Conservation (phyloP, 2,888 invertebrate species). For the Drosophila merina region DNA sequence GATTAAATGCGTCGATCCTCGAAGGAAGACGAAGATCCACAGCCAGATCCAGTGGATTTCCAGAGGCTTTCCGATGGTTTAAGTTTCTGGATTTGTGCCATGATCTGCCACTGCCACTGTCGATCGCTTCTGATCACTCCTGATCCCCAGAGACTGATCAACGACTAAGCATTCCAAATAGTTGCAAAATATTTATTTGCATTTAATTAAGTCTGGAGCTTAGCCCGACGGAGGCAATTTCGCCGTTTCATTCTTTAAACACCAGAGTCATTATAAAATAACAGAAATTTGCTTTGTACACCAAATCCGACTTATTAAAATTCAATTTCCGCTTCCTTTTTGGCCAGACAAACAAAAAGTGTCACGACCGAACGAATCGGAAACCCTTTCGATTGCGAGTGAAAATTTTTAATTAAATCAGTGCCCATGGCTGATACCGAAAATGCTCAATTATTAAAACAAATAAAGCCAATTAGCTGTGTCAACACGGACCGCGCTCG, state of each 20-base stretch:
- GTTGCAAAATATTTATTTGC: constrained; percentile 76
- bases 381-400: constrained; percentile 54
- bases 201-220: constrained; percentile 67
- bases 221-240: constrained; percentile 42
- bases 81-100: constrained; percentile 54
- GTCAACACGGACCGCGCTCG: constrained; percentile 71
- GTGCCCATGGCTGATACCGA: constrained; percentile 55
- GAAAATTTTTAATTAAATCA: constrained; percentile 79
- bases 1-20: constrained; percentile 62
- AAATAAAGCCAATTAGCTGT: constrained; percentile 83
- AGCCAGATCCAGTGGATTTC: constrained; percentile 65
- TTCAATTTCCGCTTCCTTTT: constrained; percentile 59
- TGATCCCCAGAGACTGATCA: constrained; percentile 46
- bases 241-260: constrained; percentile 21
- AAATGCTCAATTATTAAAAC: constrained; percentile 83
- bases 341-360: constrained; percentile 51
- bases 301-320: constrained; percentile 68
- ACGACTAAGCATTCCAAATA: constrained; percentile 51
- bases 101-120: constrained; percentile 14
- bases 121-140: not conserved
- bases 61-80: constrained; percentile 51
- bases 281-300: constrained; percentile 10
- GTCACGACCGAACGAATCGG: constrained; percentile 13
- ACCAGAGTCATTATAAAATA: not conserved
- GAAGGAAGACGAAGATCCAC: constrained; percentile 43